Percentiles rank a stretch among this genome's conserved stretches.
Evolutionary conservation across 2,888 invertebrate genomes (phyloP).

Genomic region (Lasioglossum malachurum): DNA sequence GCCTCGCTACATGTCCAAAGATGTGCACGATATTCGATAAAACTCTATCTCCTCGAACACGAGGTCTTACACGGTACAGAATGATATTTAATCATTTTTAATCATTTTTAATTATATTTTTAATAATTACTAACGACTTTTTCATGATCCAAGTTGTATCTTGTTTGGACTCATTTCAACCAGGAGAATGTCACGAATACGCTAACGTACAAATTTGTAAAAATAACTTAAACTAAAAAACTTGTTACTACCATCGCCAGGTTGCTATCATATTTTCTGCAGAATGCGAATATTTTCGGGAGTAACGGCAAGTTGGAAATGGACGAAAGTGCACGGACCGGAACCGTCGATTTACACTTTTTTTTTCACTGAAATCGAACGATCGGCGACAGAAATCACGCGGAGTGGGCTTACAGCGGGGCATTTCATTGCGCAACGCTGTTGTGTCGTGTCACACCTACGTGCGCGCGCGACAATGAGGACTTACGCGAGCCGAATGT

Average conservation of each 20-base stretch:
- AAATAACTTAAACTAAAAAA: neutral
- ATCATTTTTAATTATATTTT: too few relatives aligned
- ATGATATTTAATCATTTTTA: too few relatives aligned
- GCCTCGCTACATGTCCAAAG: neutral
- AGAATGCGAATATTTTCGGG: neutral
- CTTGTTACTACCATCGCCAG: neutral
- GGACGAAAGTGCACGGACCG: neutral
- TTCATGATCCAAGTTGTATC: too few relatives aligned
- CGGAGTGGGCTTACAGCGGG: conserved; percentile 20
- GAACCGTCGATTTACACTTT: neutral
- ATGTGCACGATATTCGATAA: neutral
- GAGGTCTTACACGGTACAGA: neutral
- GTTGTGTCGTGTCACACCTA: conserved; percentile 38
- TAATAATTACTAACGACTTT: too few relatives aligned
- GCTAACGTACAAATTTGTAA: neutral
- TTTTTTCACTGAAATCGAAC: neutral
- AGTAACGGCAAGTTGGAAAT: neutral
- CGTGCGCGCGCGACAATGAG: conserved; percentile 50
- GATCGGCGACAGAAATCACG: conserved; percentile 20
- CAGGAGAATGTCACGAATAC: neutral
- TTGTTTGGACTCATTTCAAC: too few relatives aligned
- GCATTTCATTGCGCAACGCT: conserved; percentile 49
- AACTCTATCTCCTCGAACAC: neutral
- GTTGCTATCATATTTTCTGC: neutral
- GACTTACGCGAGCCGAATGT: conserved; percentile 19